phyloP scores from a whole-genome alignment of 1,140 invertebrate genomes.

The Planococcus citri region DNA sequence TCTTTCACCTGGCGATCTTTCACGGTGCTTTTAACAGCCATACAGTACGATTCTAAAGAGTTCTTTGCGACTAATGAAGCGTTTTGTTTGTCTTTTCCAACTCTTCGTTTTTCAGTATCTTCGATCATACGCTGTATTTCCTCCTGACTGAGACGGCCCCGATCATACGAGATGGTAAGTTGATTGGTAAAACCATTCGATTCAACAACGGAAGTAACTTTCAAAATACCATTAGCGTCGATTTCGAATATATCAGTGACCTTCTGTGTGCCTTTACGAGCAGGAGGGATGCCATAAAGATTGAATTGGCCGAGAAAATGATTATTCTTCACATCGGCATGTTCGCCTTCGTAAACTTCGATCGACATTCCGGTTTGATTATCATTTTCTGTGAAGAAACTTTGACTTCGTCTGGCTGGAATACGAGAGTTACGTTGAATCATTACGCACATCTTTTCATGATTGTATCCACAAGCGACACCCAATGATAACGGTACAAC shows the following conservation, averaged over 20 bases:
- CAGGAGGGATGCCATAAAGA: slow-evolving; percentile 66
- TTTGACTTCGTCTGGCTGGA: slow-evolving; percentile 48
- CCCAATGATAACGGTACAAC: too few species aligned
- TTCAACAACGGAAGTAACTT: slow-evolving; percentile 86
- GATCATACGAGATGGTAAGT: slow-evolving; percentile 97
- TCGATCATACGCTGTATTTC: too few species aligned
- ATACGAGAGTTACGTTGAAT: slow-evolving; percentile 48
- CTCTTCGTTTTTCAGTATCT: too few species aligned
- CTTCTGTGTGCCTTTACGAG: slow-evolving; percentile 62
- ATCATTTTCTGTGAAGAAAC: slow-evolving; percentile 50
- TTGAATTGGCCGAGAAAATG: slow-evolving; percentile 59
- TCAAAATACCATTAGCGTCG: too few species aligned
- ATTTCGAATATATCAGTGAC: slow-evolving; percentile 63
- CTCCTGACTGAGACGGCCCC: slow-evolving; percentile 87
- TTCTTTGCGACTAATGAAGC: too few species aligned
- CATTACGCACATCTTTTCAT: slow-evolving; percentile 51
- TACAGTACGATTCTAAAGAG: too few species aligned
- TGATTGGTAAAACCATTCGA: too few species aligned
- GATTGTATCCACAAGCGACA: too few species aligned
- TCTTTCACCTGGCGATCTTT: slow-evolving; percentile 82
- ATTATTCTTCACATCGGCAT: slow-evolving; percentile 62
- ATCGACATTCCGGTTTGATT: slow-evolving; percentile 57
- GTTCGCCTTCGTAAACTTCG: slow-evolving; percentile 54
- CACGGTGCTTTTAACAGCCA: slow-evolving; percentile 91
- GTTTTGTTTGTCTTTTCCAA: too few species aligned